Evolutionary conservation across 2,113 vertebrate species (phyloP), one percentile per base, ranked within the genome.

Genomic region (Heliornis fulica): DNA sequence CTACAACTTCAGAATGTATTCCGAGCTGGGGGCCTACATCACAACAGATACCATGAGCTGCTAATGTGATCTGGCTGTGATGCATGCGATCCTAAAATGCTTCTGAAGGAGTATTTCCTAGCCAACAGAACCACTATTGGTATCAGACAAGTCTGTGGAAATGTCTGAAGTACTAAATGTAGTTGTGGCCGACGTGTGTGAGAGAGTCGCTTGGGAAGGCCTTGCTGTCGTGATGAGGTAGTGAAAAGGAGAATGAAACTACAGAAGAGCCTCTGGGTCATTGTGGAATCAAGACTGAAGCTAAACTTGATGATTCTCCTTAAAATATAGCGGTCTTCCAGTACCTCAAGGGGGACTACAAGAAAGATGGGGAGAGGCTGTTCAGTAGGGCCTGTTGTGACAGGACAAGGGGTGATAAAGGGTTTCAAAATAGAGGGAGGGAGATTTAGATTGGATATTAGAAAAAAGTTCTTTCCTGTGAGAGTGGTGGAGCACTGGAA

Each of bases 251-350:
- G 28, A 51, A 75, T 31, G 6, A 14, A 72, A 64, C 51, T 23
- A 29, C 11, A 28, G 11, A 63, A 13, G 6, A 15, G 7, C 20
- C 20, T 3, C 1, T 0, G 43, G 13, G 11, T 36, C 7, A 0
- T 3, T 36, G 32, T 50, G 32, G n/a, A 34, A 10, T 48, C n/a
- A 22, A n/a, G 46, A 3, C 29, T 40, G 60, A 32, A 41, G 36
- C 10, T 69, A 15, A 46, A 29, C 10, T 32, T 13, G 29, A 3
- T 10, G 12, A 4, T 80, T 68, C 13, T 89, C 29, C 51, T 3
- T 20, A 16, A n/a, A n/a, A n/a, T n/a, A n/a, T n/a, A n/a, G n/a
- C n/a, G n/a, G n/a, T n/a, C n/a, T n/a, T n/a, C n/a, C n/a, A n/a
- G n/a, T n/a, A n/a, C n/a, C n/a, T n/a, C n/a, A n/a, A n/a, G n/a